A percentile compares a stretch with the other conserved stretches of the same genome.
Conservation (phyloP, 2,888 invertebrate genomes). For the Amiota communis region DNA sequence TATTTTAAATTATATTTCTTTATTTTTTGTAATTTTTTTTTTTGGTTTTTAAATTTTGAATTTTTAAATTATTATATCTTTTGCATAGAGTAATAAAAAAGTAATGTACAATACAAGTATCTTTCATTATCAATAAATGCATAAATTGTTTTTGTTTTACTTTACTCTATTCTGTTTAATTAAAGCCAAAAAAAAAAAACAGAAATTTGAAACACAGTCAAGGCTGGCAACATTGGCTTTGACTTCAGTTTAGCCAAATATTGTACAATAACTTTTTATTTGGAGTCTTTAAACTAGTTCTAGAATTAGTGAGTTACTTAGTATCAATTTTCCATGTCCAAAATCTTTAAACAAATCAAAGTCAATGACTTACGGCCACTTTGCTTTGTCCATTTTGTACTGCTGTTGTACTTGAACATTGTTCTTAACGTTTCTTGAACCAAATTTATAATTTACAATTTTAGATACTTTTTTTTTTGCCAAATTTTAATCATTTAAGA, state of each 20-base stretch:
- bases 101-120: too few relatives aligned
- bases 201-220: constrained; percentile 36
- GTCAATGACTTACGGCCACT: constrained; percentile 59
- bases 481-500: neutral
- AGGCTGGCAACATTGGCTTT: constrained; percentile 45
- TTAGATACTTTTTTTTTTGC: constrained; percentile 2
- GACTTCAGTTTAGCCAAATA: constrained; percentile 50
- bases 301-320: constrained; percentile 43
- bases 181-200: constrained; percentile 47
- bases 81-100: neutral
- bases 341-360: constrained; percentile 53
- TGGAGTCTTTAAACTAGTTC: neutral
- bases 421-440: constrained; percentile 44
- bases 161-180: constrained; percentile 52
- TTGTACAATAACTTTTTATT: neutral
- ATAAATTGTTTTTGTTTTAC: neutral
- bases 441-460: constrained; percentile 54
- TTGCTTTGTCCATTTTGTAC: constrained; percentile 51
- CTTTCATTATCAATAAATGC: neutral
- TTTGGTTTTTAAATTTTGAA: constrained; percentile 38
- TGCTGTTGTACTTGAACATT: constrained; percentile 8
- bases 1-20: constrained; percentile 43
- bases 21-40: constrained; percentile 57
- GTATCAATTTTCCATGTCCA: constrained; percentile 39
- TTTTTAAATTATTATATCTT: constrained; percentile 49